Evolutionary conservation across 1,140 invertebrate species (phyloP).

Genomic region (Zaprionus lachaisei): DNA sequence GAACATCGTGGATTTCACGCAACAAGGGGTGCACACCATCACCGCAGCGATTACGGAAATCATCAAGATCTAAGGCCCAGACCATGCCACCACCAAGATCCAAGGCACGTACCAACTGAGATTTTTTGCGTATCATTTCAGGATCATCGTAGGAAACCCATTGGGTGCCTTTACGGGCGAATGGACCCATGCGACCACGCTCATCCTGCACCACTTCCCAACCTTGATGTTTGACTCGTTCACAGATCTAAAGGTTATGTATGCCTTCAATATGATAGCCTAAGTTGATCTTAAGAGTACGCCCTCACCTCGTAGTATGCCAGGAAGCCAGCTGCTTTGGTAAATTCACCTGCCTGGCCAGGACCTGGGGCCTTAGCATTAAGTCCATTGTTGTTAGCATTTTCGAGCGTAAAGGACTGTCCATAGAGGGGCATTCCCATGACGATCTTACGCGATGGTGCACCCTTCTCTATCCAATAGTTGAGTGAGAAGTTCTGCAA

Average conservation of each 20-base stretch:
- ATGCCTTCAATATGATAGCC: neutral
- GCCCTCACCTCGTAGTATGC: slow-evolving; percentile 92
- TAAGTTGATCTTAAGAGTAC: neutral
- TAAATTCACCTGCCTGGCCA: slow-evolving; percentile 92
- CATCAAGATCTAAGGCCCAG: slow-evolving; percentile 95
- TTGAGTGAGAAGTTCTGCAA: slow-evolving; percentile 92
- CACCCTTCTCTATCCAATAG: slow-evolving; percentile 94
- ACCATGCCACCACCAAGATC: slow-evolving; percentile 95
- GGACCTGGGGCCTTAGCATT: slow-evolving; percentile 90
- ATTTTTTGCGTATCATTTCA: slow-evolving; percentile 91
- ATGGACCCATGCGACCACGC: slow-evolving; percentile 92
- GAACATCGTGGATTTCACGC: slow-evolving; percentile 88
- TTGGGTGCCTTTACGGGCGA: slow-evolving; percentile 93
- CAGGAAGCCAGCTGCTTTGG: slow-evolving; percentile 92
- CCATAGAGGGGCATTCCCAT: slow-evolving; percentile 97
- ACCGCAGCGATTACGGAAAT: slow-evolving; percentile 91
- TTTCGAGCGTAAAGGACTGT: slow-evolving; percentile 90
- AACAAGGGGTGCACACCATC: slow-evolving; percentile 91
- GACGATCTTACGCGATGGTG: slow-evolving; percentile 91
- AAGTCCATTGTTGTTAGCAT: slow-evolving; percentile 87
- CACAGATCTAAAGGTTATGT: slow-evolving; percentile 88
- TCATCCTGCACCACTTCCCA: slow-evolving; percentile 93
- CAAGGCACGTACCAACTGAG: slow-evolving; percentile 90
- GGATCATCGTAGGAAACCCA: slow-evolving; percentile 96
- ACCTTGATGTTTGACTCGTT: slow-evolving; percentile 89